phyloP scores from a whole-genome alignment of 1,140 invertebrate genomes.

The Vanessa atalanta region DNA sequence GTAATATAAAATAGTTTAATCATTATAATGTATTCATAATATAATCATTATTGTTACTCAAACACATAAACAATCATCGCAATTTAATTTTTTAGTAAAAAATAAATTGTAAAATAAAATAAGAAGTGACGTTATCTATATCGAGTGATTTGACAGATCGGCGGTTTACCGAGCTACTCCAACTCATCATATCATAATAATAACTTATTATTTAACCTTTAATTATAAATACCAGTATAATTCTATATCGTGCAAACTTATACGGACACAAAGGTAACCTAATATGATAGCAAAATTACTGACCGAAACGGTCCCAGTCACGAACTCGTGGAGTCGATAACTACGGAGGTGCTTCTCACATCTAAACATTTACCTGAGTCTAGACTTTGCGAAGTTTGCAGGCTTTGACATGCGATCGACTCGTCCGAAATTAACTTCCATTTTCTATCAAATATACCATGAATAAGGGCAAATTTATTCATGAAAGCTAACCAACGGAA shows the following conservation, averaged over 20 bases:
- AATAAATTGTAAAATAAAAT: no score
- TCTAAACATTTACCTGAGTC: slow-evolving; percentile 22
- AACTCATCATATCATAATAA: no score
- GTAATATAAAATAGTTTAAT: no score
- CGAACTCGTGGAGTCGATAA: slow-evolving; percentile 17
- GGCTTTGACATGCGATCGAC: slow-evolving; percentile 18
- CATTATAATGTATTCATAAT: no score
- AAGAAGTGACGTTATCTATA: no score
- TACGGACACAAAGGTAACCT: slow-evolving; percentile 7
- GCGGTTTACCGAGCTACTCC: no score
- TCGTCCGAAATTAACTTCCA: slow-evolving; percentile 20
- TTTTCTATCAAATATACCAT: slow-evolving; percentile 2
- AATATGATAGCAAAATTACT: slow-evolving; percentile 16
- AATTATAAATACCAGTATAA: not conserved
- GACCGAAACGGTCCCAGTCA: slow-evolving; percentile 4
- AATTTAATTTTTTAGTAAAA: no score
- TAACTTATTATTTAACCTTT: not conserved
- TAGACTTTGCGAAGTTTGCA: slow-evolving; percentile 14
- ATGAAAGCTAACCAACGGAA: not conserved
- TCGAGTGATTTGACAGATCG: no score
- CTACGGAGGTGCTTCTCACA: slow-evolving; percentile 1
- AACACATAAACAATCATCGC: no score
- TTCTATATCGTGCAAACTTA: not conserved
- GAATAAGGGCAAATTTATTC: not conserved
- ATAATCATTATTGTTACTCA: no score